These are phyloP conservation scores for Chelonus insularis DNA, from an alignment of 1,140 invertebrate species.

Conservation along the genomic window DNA sequence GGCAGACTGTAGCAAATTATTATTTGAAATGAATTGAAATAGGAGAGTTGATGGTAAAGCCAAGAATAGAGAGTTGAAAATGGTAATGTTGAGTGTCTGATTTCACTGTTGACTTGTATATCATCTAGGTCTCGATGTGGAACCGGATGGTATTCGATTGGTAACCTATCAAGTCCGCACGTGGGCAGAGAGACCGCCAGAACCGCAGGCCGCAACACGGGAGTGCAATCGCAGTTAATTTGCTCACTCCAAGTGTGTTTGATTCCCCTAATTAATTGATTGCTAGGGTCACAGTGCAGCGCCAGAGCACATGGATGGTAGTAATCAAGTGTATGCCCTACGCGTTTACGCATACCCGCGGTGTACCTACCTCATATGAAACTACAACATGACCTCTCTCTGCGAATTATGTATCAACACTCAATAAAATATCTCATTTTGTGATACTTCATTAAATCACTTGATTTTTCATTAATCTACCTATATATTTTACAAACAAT, in stretches of 20 bases:
- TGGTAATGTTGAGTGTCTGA: too few relatives aligned
- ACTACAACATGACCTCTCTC: conserved; percentile 1
- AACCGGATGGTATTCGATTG: background rate
- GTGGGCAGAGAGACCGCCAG: conserved; percentile 32
- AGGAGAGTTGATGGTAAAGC: too few relatives aligned
- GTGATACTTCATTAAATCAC: background rate
- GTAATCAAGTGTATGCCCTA: conserved; percentile 51
- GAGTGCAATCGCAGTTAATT: conserved; percentile 59
- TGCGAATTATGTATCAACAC: conserved; percentile 17
- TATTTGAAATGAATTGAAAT: too few relatives aligned
- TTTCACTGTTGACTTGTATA: too few relatives aligned
- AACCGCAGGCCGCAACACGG: conserved; percentile 52
- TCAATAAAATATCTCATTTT: background rate
- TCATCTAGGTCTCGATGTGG: too few relatives aligned
- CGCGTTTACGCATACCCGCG: conserved; percentile 32
- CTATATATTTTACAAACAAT: background rate
- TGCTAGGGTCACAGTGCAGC: conserved; percentile 51
- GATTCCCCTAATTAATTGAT: conserved; percentile 62
- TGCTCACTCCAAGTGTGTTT: conserved; percentile 60
- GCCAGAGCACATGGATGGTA: conserved; percentile 44
- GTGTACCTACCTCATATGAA: background rate
- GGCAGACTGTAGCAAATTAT: too few relatives aligned
- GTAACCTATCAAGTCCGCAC: conserved; percentile 18
- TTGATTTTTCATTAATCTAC: too few relatives aligned
- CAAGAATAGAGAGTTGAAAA: too few relatives aligned